A percentile compares a stretch with the other conserved stretches of the same genome.
phyloP scores from a whole-genome alignment of 1,140 invertebrate species.

The Zaprionus ornatus region DNA sequence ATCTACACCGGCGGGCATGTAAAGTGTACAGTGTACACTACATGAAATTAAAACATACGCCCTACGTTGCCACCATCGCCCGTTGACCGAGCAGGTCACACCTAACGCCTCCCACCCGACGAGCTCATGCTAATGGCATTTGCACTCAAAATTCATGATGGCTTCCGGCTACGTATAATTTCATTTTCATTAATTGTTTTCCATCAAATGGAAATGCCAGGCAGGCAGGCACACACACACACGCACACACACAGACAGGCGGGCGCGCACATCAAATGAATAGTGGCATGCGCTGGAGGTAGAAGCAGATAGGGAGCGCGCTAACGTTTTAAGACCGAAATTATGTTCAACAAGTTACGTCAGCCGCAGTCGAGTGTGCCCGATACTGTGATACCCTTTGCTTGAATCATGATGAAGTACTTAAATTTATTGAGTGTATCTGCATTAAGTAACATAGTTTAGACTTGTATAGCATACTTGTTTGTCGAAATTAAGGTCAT shows the following conservation, averaged over 20 bases:
- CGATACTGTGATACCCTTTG: not conserved
- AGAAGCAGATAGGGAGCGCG: not conserved
- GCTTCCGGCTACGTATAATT: slow-evolving; percentile 72
- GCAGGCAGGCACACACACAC: not conserved
- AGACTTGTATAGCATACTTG: no score
- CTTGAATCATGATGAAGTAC: no score
- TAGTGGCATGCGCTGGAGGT: no score
- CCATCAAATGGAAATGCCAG: slow-evolving; percentile 45
- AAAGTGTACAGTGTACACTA: not conserved
- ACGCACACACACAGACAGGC: not conserved
- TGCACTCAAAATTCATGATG: slow-evolving; percentile 75
- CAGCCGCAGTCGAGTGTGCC: not conserved
- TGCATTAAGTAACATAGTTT: no score
- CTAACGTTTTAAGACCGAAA: not conserved
- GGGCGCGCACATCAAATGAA: not conserved
- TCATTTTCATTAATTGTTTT: slow-evolving; percentile 79
- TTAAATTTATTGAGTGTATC: no score
- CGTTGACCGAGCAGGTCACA: slow-evolving; percentile 17
- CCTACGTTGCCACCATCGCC: slow-evolving; percentile 8
- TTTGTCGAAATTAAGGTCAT: no score
- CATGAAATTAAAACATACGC: slow-evolving; percentile 48
- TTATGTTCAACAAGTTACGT: not conserved
- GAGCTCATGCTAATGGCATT: slow-evolving; percentile 68
- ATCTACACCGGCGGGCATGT: not conserved
- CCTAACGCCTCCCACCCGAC: not conserved